Evolutionary conservation across 2,797 vertebrate genomes (phyloP).

Genomic region (Pseudochirops cupreus): DNA sequence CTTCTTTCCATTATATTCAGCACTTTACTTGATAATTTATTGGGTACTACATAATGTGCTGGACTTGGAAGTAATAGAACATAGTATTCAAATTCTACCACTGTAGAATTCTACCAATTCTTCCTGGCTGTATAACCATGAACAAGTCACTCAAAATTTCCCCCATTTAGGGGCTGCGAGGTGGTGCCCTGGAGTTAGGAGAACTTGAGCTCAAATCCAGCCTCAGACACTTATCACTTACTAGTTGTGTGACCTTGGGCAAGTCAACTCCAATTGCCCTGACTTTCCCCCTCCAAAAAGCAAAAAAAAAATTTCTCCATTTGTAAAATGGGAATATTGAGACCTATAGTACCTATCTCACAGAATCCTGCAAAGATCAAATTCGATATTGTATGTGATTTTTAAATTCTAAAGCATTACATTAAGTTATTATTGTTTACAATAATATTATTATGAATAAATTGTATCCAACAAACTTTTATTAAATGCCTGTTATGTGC

Average conservation of each 20-base stretch:
- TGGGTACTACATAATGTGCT: background rate
- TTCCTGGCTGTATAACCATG: background rate
- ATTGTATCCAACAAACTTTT: background rate
- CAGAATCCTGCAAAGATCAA: background rate
- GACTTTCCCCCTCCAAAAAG: too few species aligned
- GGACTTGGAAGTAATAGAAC: background rate
- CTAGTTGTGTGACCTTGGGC: too few species aligned
- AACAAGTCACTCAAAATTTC: background rate
- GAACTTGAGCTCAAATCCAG: too few species aligned
- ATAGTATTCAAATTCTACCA: background rate
- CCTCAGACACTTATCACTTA: too few species aligned
- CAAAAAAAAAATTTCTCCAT: background rate
- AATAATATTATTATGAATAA: background rate
- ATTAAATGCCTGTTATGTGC: background rate
- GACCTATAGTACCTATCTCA: background rate
- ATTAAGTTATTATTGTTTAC: background rate
- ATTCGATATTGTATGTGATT: background rate
- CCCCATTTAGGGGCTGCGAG: background rate
- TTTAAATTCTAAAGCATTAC: background rate
- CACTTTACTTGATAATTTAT: background rate
- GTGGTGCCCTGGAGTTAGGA: too few species aligned
- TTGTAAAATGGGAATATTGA: background rate
- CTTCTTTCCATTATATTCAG: background rate
- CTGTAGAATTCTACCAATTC: background rate
- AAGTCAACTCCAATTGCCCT: too few species aligned